Base-by-base conservation (phyloP, 92 coral and sea anemone species). In the Heliopora coerulea region DNA sequence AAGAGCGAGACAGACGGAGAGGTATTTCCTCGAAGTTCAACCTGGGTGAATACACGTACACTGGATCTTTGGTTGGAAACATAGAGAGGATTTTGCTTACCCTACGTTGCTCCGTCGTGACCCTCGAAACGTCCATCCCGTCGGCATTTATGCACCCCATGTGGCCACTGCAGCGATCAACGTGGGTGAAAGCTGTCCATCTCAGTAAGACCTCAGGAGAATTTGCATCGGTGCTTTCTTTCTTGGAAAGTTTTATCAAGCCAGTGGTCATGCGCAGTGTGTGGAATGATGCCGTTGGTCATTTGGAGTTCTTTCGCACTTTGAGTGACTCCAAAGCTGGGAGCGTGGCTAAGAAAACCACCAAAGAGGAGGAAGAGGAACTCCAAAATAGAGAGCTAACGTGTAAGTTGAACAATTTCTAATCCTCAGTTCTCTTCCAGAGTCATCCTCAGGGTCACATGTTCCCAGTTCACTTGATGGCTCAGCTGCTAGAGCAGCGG, bases 91-190 rank as follows among this genome's bases (percentile, higher is more conserved):
- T 93, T 62, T 62, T 93, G 56, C 88, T 90, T 78, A 87, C 96
- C 52, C 68, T 93, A n/a, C 88, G 98, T 11, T 90, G 88, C 58
- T 88, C 98, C 29, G 76, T 93, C 19, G 96, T 90, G 26, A 84
- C 84, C 31, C 84, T 93, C 54, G 98, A 93, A 82, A 90, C 87
- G 64, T 82, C 84, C 37, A 80, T 93, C n/a, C 95, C 98, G 17
- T 57, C 93, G 1, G 81, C 98, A 19, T 93, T 93, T 64, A 93
- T 93, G 98, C 98, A 93, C 80, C 98, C 98, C 33, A 80, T 82
- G 4, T 93, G 98, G 98, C 96, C 98, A 2, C 41, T 93, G 18
- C 98, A 93, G 83, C 89, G 98, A 7, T 87, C 98, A n/a, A 83
- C 98, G 12, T 93, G 98, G 98, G 91, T 93, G 5, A 79, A 87